These are phyloP conservation scores for Papilio dardanus DNA, from an alignment of 1,140 invertebrate genomes.

Conservation along the genomic window DNA sequence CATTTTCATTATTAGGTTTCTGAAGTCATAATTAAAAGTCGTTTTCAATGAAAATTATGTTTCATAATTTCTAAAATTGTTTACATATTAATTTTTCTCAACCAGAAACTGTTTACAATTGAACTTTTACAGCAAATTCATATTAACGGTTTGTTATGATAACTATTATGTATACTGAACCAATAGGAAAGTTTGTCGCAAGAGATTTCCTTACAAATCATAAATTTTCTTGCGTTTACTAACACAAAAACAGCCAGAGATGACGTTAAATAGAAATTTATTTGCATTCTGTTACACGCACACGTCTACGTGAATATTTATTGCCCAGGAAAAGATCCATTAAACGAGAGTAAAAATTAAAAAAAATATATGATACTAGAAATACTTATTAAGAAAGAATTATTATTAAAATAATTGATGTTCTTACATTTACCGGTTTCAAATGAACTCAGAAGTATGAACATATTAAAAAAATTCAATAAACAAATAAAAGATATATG, in stretches of 20 bases:
- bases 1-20: background rate
- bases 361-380: background rate
- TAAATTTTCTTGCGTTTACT: conserved; percentile 47
- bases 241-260: conserved; percentile 59
- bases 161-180: too few species aligned
- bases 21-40: background rate
- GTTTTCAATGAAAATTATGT: background rate
- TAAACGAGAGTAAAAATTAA: conserved; percentile 50
- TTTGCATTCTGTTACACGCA: conserved; percentile 53
- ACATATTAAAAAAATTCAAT: too few species aligned
- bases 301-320: conserved; percentile 64
- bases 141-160: too few species aligned
- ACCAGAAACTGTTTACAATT: too few species aligned
- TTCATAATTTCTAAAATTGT: background rate
- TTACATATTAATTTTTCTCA: background rate
- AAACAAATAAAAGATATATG: too few species aligned
- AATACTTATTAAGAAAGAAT: background rate
- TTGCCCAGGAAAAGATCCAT: conserved; percentile 62
- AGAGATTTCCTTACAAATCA: background rate
- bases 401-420: too few species aligned
- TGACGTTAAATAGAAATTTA: conserved; percentile 62
- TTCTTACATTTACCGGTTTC: too few species aligned
- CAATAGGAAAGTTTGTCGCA: too few species aligned
- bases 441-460: background rate
- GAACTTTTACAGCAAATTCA: too few species aligned